Evolutionary conservation across 2,113 vertebrate species (phyloP).

Genomic region (Callipepla californica): DNA sequence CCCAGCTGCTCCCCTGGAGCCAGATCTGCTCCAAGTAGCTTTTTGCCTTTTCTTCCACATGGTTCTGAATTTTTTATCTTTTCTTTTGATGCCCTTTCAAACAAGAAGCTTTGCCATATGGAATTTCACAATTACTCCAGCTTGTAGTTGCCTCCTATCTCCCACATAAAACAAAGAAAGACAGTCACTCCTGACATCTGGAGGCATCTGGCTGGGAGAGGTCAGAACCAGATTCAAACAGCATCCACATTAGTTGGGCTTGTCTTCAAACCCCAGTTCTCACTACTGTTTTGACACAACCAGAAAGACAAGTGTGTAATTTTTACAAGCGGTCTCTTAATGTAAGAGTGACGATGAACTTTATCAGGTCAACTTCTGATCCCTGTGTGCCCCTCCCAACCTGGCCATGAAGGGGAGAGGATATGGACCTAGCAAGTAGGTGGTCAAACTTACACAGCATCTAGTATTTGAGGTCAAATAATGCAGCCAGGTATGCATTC

Average conservation of each 20-base stretch:
- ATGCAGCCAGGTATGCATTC: neutral
- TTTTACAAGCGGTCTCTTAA: neutral
- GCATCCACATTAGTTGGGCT: neutral
- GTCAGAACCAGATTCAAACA: neutral
- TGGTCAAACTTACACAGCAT: neutral
- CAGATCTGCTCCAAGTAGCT: neutral
- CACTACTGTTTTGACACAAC: neutral
- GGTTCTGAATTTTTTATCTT: neutral
- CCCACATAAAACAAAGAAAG: constrained; percentile 54
- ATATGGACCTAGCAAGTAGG: neutral
- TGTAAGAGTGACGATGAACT: neutral
- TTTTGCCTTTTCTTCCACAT: constrained; percentile 26
- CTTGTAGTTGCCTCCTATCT: constrained; percentile 7
- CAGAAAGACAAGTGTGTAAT: neutral
- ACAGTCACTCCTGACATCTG: neutral
- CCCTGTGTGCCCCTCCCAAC: neutral
- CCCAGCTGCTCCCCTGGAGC: neutral
- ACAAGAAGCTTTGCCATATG: constrained; percentile 8
- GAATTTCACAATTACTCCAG: neutral
- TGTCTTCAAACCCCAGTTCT: neutral
- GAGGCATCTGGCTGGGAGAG: neutral
- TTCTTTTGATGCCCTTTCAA: constrained; percentile 53
- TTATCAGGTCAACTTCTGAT: neutral
- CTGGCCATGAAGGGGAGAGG: neutral
- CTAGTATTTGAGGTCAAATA: neutral